Percentiles rank a stretch among this genome's conserved stretches.
phyloP scores from a whole-genome alignment of 2,888 invertebrate species.

The Protonemura montana region DNA sequence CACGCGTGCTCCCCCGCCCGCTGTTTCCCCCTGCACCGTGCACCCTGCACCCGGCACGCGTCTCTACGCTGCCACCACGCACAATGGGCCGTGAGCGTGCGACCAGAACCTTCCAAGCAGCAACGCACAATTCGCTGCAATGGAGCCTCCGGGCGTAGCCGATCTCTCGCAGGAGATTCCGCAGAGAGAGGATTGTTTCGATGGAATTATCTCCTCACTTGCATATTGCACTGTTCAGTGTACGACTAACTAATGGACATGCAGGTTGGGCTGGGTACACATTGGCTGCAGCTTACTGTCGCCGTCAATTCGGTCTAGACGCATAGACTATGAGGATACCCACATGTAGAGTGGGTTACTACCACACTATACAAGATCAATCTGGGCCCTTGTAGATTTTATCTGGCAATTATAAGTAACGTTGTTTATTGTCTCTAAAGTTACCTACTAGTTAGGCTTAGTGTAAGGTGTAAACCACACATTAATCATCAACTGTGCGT shows the following conservation, averaged over 20 bases:
- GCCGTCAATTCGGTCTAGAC: background rate
- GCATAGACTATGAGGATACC: background rate
- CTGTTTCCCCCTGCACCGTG: background rate
- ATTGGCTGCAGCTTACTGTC: background rate
- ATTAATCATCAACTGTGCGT: background rate
- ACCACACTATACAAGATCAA: background rate
- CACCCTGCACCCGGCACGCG: background rate
- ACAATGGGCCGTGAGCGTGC: background rate
- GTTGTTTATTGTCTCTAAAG: conserved; percentile 7
- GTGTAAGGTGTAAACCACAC: conserved; percentile 12
- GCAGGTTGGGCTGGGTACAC: background rate
- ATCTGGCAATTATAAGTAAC: conserved; percentile 1
- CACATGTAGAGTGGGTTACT: background rate
- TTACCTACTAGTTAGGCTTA: background rate
- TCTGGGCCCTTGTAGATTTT: conserved; percentile 4
- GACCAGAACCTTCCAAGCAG: background rate
- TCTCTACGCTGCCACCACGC: background rate
- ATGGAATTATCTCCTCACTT: background rate
- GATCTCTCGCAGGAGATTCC: background rate
- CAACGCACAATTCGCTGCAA: background rate
- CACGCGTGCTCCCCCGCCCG: conserved; percentile 23
- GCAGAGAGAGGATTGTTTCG: background rate
- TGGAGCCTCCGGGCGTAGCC: background rate
- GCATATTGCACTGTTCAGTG: background rate
- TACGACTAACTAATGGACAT: background rate